Conservation (phyloP, 2,888 invertebrate species). For the Stenotaenia linearis region DNA sequence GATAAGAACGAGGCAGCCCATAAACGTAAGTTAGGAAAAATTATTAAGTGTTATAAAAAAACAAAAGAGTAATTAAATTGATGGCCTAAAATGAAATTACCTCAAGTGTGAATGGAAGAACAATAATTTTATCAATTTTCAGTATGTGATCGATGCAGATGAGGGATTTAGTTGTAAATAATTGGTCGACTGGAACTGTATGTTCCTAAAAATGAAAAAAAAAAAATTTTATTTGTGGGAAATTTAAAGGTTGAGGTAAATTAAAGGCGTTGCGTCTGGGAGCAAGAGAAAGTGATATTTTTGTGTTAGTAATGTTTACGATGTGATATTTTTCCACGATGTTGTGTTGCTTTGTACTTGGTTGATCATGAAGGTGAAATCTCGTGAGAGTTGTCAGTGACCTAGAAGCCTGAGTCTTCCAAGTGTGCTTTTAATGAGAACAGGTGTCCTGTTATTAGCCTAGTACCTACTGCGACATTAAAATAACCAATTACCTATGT, state of each 20-base stretch:
- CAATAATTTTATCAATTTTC: background rate
- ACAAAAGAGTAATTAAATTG: too few relatives aligned
- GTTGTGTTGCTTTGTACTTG: background rate
- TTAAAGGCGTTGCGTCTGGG: background rate
- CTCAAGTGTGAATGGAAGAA: background rate
- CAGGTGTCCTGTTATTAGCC: background rate
- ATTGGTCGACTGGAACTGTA: background rate
- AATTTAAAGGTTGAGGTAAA: too few relatives aligned
- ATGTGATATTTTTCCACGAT: background rate
- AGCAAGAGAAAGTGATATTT: background rate
- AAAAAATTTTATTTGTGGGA: too few relatives aligned
- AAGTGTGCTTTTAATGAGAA: background rate
- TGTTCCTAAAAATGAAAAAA: too few relatives aligned
- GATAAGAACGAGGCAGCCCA: constrained; percentile 62
- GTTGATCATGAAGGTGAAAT: constrained; percentile 8
- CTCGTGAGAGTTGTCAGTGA: background rate
- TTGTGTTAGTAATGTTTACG: background rate
- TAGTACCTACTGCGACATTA: background rate
- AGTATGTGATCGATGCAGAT: background rate
- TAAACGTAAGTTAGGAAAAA: constrained; percentile 44
- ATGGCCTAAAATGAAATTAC: background rate
- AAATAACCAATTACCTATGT: background rate
- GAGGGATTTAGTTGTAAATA: background rate
- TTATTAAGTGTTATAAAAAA: background rate
- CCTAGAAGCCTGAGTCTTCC: background rate